Percentiles rank a stretch among this genome's conserved stretches.
These are phyloP conservation scores for Ctenopoma kingsleyae DNA, from an alignment of 2,797 vertebrate genomes.

Conservation along the genomic window DNA sequence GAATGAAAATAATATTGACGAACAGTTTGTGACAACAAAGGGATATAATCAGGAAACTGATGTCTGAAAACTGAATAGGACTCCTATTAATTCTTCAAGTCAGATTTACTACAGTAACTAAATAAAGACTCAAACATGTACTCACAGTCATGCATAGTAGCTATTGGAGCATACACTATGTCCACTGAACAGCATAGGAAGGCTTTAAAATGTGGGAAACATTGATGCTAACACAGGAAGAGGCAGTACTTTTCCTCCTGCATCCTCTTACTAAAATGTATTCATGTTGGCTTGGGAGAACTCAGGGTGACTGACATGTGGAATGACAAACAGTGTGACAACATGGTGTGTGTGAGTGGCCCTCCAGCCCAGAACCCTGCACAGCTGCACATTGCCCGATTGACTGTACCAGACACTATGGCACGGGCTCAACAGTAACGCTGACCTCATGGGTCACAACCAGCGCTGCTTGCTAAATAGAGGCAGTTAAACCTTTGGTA, in stretches of 20 bases:
- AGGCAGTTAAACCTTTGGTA: conserved; percentile 50
- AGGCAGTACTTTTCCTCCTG: conserved; percentile 64
- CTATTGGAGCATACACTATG: conserved; percentile 29
- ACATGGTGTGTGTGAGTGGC: conserved; percentile 57
- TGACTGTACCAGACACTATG: conserved; percentile 74
- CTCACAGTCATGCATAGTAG: conserved; percentile 23
- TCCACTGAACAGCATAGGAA: conserved; percentile 49
- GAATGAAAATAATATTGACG: background rate
- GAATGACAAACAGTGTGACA: conserved; percentile 80
- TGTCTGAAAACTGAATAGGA: background rate
- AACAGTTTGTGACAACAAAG: background rate
- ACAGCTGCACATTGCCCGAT: conserved; percentile 71
- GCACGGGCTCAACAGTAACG: conserved; percentile 77
- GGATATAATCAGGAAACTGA: background rate
- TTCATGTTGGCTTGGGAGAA: conserved; percentile 67
- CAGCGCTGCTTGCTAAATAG: conserved; percentile 56
- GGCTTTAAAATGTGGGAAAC: conserved; percentile 69
- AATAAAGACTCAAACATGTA: conserved; percentile 21
- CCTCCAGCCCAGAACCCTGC: conserved; percentile 47
- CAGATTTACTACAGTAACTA: conserved; percentile 2
- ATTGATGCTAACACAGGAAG: conserved; percentile 75
- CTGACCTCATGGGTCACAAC: conserved; percentile 81
- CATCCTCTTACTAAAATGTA: conserved; percentile 71
- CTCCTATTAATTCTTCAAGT: background rate
- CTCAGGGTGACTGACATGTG: conserved; percentile 69